Conservation (phyloP, 2,113 vertebrate species). For the Rhizomys pruinosus region DNA sequence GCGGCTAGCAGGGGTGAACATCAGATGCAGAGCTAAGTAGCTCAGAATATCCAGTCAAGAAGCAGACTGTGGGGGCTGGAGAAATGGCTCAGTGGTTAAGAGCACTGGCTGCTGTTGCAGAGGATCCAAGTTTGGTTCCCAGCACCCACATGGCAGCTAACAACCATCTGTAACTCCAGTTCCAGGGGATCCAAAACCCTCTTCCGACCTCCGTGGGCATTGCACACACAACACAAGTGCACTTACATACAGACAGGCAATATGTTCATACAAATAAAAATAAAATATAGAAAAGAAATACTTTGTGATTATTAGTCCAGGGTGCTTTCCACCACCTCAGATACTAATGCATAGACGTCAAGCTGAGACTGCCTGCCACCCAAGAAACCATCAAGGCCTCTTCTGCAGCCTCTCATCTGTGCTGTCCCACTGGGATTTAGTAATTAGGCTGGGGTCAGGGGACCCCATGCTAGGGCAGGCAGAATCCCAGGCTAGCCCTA, state of each 20-base stretch:
- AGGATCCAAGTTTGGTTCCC: too few relatives aligned
- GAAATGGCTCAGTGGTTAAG: too few relatives aligned
- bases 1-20: not conserved
- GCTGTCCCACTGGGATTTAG: not conserved
- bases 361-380: not conserved
- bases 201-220: too few relatives aligned
- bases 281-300: too few relatives aligned
- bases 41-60: not conserved
- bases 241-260: too few relatives aligned
- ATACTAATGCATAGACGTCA: not conserved
- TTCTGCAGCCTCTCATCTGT: not conserved
- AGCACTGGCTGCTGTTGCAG: too few relatives aligned
- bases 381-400: too few relatives aligned
- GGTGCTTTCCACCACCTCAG: not conserved
- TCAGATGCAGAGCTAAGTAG: not conserved
- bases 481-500: not conserved
- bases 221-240: too few relatives aligned
- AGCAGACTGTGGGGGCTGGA: not conserved
- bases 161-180: too few relatives aligned
- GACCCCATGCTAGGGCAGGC: not conserved
- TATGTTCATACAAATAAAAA: too few relatives aligned
- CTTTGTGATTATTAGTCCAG: not conserved
- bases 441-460: not conserved
- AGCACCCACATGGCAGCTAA: too few relatives aligned
- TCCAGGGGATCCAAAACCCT: too few relatives aligned